Conservation (phyloP, 2,113 vertebrate genomes). For the Tachysurus fulvidraco region DNA sequence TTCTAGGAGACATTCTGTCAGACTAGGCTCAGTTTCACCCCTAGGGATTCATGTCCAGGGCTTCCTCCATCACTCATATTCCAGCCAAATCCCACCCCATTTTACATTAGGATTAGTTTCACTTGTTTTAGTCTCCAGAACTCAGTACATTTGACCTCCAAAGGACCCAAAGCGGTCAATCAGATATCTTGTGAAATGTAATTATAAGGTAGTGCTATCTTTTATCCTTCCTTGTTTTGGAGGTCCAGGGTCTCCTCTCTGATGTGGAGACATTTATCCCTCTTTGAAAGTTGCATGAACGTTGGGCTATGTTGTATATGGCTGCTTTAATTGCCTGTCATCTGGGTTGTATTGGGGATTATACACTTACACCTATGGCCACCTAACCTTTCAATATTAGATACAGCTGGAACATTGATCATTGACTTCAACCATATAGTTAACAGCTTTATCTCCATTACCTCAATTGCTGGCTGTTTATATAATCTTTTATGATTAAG, state of each 20-base stretch:
- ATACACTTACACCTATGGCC: neutral
- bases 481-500: neutral
- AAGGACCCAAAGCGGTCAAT: neutral
- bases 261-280: neutral
- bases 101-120: neutral
- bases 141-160: neutral
- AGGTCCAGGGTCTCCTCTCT: neutral
- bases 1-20: conserved; percentile 10
- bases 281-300: neutral
- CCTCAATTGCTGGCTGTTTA: neutral
- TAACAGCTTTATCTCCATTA: neutral
- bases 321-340: neutral
- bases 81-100: neutral
- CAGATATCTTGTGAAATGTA: neutral
- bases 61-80: neutral
- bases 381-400: neutral
- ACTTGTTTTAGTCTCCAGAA: neutral
- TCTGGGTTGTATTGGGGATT: neutral
- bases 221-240: neutral
- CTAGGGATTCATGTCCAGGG: neutral
- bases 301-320: neutral
- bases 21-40: neutral
- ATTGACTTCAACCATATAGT: neutral
- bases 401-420: neutral
- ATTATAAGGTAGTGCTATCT: neutral